A percentile compares a stretch with the other conserved stretches of the same genome.
These are phyloP conservation scores for Mythimna lalbum DNA, from an alignment of 2,888 invertebrate species.

Conservation along the genomic window DNA sequence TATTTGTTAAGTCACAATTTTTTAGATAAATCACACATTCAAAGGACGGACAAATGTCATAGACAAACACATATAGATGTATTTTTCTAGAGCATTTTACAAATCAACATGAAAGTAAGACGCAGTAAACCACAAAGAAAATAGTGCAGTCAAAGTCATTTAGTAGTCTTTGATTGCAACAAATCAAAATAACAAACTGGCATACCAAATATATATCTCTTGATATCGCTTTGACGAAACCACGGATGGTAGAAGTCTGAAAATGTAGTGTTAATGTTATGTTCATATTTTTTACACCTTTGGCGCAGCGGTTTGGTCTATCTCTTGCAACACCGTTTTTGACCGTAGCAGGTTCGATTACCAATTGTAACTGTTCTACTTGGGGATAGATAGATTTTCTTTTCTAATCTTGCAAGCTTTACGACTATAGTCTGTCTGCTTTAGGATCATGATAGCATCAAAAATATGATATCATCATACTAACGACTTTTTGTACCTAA, in stretches of 20 bases:
- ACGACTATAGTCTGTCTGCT: too few relatives aligned
- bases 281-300: not conserved
- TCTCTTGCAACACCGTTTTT: not conserved
- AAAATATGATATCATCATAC: too few relatives aligned
- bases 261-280: conserved; percentile 63
- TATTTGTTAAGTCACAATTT: conserved; percentile 15
- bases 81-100: conserved; percentile 12
- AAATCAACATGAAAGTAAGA: conserved; percentile 18
- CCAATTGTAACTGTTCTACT: not conserved
- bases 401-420: too few relatives aligned
- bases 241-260: conserved; percentile 82
- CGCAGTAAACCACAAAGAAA: not conserved
- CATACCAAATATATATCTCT: conserved; percentile 84
- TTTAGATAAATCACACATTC: conserved; percentile 38
- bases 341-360: conserved; percentile 1
- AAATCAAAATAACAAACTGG: conserved; percentile 54
- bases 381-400: too few relatives aligned
- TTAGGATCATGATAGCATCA: too few relatives aligned
- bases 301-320: not conserved
- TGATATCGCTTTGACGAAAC: conserved; percentile 79
- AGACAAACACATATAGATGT: conserved; percentile 11
- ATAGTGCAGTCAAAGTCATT: conserved; percentile 37
- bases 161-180: conserved; percentile 48
- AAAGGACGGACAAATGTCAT: conserved; percentile 47
- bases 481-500: too few relatives aligned